phyloP scores from a whole-genome alignment of 2,113 vertebrate genomes.

The Odontesthes bonariensis region DNA sequence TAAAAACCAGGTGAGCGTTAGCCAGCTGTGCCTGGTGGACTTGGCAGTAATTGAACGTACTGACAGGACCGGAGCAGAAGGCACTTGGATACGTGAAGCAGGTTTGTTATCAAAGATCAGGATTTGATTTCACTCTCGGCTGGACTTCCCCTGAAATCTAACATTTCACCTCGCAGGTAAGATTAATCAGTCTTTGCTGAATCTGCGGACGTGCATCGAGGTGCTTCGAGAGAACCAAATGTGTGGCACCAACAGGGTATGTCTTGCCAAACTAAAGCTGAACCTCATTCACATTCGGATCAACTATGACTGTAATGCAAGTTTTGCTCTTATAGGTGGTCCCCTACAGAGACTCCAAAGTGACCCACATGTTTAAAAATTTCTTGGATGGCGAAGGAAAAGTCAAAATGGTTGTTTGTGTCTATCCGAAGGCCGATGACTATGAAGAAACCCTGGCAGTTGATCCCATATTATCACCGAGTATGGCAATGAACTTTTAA shows the following conservation, averaged over 20 bases:
- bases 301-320: neutral
- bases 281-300: neutral
- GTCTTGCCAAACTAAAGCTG: neutral
- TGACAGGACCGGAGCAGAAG: slow-evolving; percentile 93
- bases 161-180: slow-evolving; percentile 84
- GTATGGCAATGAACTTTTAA: fast-evolving
- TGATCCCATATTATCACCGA: neutral
- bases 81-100: slow-evolving; percentile 92
- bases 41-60: slow-evolving; percentile 97
- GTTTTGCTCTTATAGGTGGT: slow-evolving; percentile 89
- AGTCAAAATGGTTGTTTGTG: slow-evolving; percentile 95
- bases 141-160: neutral
- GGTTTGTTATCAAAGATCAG: slow-evolving; percentile 73
- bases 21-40: slow-evolving; percentile 95
- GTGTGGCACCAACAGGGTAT: slow-evolving; percentile 92
- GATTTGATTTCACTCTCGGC: neutral
- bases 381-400: slow-evolving; percentile 97
- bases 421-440: slow-evolving; percentile 94
- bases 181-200: slow-evolving; percentile 98
- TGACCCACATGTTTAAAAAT: slow-evolving; percentile 98
- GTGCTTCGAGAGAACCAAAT: slow-evolving; percentile 94
- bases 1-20: slow-evolving; percentile 90
- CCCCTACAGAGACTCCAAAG: slow-evolving; percentile 96
- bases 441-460: slow-evolving; percentile 95
- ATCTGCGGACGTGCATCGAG: slow-evolving; percentile 93